A percentile compares a stretch with the other conserved stretches of the same genome.
Evolutionary conservation across 2,888 invertebrate genomes (phyloP).

Genomic region (Aquatica leii): DNA sequence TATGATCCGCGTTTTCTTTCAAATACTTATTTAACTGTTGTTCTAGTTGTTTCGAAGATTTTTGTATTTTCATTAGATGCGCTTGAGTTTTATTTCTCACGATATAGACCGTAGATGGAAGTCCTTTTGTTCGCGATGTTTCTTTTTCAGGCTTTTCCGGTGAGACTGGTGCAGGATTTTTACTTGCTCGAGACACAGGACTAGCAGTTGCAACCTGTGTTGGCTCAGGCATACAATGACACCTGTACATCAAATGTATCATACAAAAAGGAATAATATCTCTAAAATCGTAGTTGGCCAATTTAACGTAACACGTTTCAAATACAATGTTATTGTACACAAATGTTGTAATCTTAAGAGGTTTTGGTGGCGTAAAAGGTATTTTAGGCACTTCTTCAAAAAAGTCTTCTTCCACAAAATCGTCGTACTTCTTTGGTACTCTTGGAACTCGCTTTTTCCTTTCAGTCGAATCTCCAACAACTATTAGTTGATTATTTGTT

Average conservation of each 20-base stretch:
- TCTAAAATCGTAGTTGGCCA: conserved; percentile 48
- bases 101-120: neutral
- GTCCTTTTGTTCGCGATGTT: neutral
- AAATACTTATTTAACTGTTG: neutral
- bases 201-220: neutral
- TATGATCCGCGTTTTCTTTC: neutral
- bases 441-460: conserved; percentile 67
- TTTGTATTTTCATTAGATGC: neutral
- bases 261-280: conserved; percentile 72
- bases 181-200: neutral
- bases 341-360: neutral
- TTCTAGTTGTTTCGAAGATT: neutral
- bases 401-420: conserved; percentile 60
- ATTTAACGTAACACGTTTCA: conserved; percentile 37
- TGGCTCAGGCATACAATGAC: conserved; percentile 62
- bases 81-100: neutral
- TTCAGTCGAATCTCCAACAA: conserved; percentile 65
- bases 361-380: conserved; percentile 1
- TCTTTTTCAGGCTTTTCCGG: neutral
- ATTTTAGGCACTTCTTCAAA: conserved; percentile 14
- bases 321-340: conserved; percentile 1
- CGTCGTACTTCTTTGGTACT: conserved; percentile 69
- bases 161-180: neutral
- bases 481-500: conserved; percentile 70
- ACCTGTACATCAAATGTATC: conserved; percentile 71